Evolutionary conservation across 2,888 invertebrate genomes (phyloP).

Genomic region (Mechanitis mazaeus): DNA sequence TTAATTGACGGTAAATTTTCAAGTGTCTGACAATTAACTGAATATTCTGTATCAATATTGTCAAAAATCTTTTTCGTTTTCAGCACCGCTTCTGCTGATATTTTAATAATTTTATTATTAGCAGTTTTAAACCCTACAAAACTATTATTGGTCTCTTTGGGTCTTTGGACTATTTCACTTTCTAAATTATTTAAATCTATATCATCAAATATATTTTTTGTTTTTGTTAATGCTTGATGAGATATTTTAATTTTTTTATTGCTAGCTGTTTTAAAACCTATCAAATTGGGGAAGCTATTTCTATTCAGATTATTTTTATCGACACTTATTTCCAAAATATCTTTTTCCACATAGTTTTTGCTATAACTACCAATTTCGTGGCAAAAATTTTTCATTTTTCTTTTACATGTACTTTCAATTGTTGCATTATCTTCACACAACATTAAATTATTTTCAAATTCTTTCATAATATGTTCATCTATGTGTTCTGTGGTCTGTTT

Average conservation of each 20-base stretch:
- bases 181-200: conserved; percentile 11
- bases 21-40: too few species aligned
- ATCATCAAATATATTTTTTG: conserved; percentile 43
- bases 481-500: conserved; percentile 14
- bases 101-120: conserved; percentile 48
- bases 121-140: conserved; percentile 53
- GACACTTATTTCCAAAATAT: too few species aligned
- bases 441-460: conserved; percentile 34
- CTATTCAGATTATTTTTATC: too few species aligned
- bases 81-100: conserved; percentile 44
- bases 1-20: too few species aligned
- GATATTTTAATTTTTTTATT: conserved; percentile 53
- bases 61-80: conserved; percentile 44
- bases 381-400: background rate
- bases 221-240: conserved; percentile 39
- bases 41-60: conserved; percentile 24
- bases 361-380: too few species aligned
- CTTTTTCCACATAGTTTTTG: too few species aligned
- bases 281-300: conserved; percentile 14
- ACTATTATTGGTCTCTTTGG: conserved; percentile 2
- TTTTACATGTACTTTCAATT: conserved; percentile 32
- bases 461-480: conserved; percentile 25
- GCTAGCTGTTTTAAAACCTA: conserved; percentile 54
- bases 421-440: conserved; percentile 44
- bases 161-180: background rate